Percentiles rank a stretch among this genome's conserved stretches.
phyloP scores from a whole-genome alignment of 2,113 vertebrate species.

The Paramormyrops kingsleyae region DNA sequence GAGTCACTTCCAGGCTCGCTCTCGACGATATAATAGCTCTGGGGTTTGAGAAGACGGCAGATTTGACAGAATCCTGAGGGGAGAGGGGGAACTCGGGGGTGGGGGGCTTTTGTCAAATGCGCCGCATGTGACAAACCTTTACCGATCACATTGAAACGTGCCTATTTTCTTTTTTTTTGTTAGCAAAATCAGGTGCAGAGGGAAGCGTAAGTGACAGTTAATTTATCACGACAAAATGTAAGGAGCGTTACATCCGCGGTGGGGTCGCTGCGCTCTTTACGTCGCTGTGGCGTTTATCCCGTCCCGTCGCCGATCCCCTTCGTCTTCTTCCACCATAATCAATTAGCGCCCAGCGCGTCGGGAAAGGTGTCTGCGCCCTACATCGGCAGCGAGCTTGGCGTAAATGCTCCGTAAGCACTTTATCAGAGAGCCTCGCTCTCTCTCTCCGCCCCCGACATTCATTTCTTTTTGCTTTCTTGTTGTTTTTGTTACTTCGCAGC shows the following conservation, averaged over 20 bases:
- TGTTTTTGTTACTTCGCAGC: constrained; percentile 59
- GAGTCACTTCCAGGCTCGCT: background rate
- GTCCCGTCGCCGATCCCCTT: background rate
- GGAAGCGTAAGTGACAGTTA: background rate
- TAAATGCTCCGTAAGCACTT: constrained; percentile 68
- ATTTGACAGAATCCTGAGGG: background rate
- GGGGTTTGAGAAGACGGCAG: background rate
- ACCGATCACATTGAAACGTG: background rate
- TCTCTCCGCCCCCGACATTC: constrained; percentile 24
- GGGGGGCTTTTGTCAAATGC: background rate
- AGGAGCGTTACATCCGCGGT: background rate
- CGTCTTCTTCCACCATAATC: constrained; percentile 31
- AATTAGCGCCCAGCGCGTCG: constrained; percentile 32
- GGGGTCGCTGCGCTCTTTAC: background rate
- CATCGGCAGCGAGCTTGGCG: constrained; percentile 53
- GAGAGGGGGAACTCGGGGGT: no score
- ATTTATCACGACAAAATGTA: constrained; percentile 17
- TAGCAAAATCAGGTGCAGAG: background rate
- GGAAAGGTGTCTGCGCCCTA: constrained; percentile 45
- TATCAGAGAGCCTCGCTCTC: constrained; percentile 63
- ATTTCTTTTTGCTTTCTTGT: constrained; percentile 59
- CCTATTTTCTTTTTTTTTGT: background rate
- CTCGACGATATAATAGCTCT: background rate
- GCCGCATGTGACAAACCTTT: background rate
- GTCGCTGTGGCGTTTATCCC: background rate